These are phyloP conservation scores for Scelioninae gen. 1 DNA, from an alignment of 2,888 invertebrate species.

Conservation along the genomic window DNA sequence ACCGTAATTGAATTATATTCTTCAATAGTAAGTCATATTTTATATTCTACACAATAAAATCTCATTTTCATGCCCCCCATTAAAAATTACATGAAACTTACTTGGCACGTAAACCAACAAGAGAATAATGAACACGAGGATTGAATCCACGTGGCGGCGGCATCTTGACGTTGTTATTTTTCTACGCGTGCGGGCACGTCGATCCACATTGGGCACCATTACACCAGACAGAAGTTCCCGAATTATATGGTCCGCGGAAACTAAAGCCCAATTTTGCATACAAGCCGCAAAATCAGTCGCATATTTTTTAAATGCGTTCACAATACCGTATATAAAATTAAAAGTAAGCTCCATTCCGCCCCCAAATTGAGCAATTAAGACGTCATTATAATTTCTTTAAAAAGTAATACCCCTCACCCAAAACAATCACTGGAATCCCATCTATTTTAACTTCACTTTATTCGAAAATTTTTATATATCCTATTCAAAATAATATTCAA, in stretches of 20 bases:
- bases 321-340: conserved; percentile 2
- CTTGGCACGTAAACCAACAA: conserved; percentile 72
- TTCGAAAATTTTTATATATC: conserved; percentile 3
- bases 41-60: too few species aligned
- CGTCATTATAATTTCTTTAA: conserved; percentile 1
- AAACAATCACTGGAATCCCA: conserved; percentile 17
- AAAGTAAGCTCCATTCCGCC: conserved; percentile 21
- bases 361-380: conserved; percentile 25
- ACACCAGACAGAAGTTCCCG: too few species aligned
- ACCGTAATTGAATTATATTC: too few species aligned
- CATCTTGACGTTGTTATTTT: conserved; percentile 54
- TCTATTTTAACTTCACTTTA: neutral
- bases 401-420: conserved; percentile 5
- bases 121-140: conserved; percentile 74
- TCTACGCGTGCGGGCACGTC: conserved; percentile 67
- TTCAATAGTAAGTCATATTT: too few species aligned
- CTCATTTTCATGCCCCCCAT: too few species aligned
- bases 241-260: too few species aligned
- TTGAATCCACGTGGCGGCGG: conserved; percentile 74
- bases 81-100: too few species aligned
- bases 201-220: conserved; percentile 29
- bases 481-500: neutral
- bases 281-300: conserved; percentile 9
- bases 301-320: conserved; percentile 14
- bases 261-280: conserved; percentile 1